Evolutionary conservation across 1,140 invertebrate genomes (phyloP).

Genomic region (Steinernema feltiae): DNA sequence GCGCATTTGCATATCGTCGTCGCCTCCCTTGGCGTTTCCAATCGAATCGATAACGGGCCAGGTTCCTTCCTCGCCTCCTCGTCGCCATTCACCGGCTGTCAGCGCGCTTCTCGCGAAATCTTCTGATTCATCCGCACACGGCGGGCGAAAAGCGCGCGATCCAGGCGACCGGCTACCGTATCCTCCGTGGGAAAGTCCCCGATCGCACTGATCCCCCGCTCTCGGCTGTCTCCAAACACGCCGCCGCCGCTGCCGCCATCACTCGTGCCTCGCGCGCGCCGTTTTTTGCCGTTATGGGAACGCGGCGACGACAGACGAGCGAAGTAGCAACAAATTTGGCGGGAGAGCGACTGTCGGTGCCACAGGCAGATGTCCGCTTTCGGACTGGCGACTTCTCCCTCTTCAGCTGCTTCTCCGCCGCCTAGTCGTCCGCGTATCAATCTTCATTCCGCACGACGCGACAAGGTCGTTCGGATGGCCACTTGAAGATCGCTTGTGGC

Average conservation of each 20-base stretch:
- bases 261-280: background rate
- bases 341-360: background rate
- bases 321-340: constrained; percentile 13
- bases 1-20: background rate
- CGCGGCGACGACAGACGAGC: background rate
- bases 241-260: background rate
- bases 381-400: background rate
- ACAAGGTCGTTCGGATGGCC: background rate
- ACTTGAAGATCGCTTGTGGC: background rate
- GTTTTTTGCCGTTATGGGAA: constrained; percentile 15
- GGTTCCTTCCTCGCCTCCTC: background rate
- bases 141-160: background rate
- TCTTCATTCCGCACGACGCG: background rate
- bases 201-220: background rate
- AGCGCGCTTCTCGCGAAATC: too few relatives aligned
- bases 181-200: background rate
- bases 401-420: background rate
- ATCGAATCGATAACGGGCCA: background rate
- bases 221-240: background rate
- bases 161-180: background rate
- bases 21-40: background rate
- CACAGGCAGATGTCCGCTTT: background rate
- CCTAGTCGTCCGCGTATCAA: background rate
- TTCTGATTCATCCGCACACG: background rate
- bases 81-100: background rate